Conservation (phyloP, 2,113 vertebrate species). For the Columba janthina region DNA sequence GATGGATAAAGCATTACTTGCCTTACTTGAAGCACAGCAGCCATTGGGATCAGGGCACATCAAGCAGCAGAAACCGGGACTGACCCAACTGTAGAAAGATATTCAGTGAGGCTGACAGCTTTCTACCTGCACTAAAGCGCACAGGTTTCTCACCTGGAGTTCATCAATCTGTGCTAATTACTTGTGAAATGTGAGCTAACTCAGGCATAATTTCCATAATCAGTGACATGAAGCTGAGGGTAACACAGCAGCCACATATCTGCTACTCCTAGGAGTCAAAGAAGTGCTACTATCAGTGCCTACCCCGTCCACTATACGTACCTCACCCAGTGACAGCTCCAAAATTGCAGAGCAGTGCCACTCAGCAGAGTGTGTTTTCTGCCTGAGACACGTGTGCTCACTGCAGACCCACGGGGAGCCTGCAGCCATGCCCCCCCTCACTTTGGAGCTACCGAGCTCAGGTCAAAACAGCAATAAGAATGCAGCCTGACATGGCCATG, state of each 20-base stretch:
- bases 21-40: background rate
- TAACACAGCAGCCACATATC: background rate
- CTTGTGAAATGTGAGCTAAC: background rate
- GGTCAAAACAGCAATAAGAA: background rate
- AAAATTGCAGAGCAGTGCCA: background rate
- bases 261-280: background rate
- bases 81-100: background rate
- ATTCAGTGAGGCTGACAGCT: background rate
- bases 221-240: background rate
- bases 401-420: fast-evolving
- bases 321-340: background rate
- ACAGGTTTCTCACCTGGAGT: background rate
- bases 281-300: background rate
- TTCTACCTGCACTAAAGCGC: background rate
- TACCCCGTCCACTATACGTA: background rate
- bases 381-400: background rate
- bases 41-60: fast-evolving
- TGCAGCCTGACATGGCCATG: background rate
- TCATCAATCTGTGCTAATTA: background rate
- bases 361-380: background rate
- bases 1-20: background rate
- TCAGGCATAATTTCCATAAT: background rate
- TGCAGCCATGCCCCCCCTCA: background rate
- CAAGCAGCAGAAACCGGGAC: background rate
- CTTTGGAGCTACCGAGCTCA: background rate